Evolutionary conservation across 2,797 vertebrate genomes (phyloP).

Genomic region (Pipistrellus pygmaeus): DNA sequence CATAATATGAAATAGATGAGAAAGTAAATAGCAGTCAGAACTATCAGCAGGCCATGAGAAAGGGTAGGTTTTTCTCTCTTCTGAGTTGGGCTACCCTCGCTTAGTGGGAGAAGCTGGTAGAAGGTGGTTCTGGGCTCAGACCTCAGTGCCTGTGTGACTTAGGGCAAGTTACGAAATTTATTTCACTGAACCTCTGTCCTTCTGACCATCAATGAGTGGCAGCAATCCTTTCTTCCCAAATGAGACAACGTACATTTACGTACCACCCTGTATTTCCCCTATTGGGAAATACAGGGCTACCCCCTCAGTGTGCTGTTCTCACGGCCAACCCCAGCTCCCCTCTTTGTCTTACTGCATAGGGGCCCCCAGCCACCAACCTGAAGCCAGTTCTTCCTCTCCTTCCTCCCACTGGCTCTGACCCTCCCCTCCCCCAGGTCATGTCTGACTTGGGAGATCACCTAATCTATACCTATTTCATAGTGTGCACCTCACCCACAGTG

Average conservation of each 20-base stretch:
- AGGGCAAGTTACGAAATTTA: background rate
- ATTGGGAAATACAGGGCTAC: background rate
- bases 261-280: background rate
- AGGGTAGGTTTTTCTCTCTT: constrained; percentile 32
- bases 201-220: background rate
- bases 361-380: background rate
- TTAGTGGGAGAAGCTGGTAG: constrained; percentile 21
- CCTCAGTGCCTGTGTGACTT: background rate
- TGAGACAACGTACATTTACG: background rate
- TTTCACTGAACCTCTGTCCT: background rate
- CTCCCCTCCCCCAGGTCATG: background rate
- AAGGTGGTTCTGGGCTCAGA: background rate
- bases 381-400: background rate
- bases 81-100: background rate
- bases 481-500: background rate
- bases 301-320: background rate
- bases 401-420: background rate
- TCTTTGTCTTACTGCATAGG: background rate
- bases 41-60: constrained; percentile 63
- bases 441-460: background rate
- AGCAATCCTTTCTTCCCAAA: background rate
- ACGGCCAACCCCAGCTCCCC: too few relatives aligned
- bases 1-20: constrained; percentile 83
- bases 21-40: constrained; percentile 73
- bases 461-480: background rate